A percentile compares a stretch with the other conserved stretches of the same genome.
Conservation (phyloP, 2,113 vertebrate species). For the Addax nasomaculatus region DNA sequence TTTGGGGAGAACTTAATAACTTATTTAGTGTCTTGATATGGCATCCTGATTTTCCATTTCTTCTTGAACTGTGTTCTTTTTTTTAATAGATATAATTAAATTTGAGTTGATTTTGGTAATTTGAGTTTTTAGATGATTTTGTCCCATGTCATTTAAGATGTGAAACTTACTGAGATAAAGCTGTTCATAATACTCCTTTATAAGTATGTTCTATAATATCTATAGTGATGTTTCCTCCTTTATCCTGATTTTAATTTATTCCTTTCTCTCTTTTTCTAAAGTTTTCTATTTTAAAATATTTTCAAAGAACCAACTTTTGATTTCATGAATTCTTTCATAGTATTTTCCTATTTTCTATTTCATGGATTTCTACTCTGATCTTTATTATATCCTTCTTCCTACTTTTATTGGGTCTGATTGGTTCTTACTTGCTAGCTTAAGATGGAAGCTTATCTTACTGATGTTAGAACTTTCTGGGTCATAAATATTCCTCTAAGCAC, state of each 20-base stretch:
- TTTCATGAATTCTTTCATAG: neutral
- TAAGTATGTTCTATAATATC: neutral
- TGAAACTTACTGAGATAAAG: neutral
- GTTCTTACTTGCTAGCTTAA: neutral
- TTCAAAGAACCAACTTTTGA: neutral
- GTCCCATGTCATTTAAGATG: neutral
- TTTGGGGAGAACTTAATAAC: neutral
- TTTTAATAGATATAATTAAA: neutral
- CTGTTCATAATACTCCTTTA: neutral
- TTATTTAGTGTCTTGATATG: neutral
- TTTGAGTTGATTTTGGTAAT: neutral
- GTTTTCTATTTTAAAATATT: neutral
- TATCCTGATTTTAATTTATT: neutral
- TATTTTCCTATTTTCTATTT: neutral
- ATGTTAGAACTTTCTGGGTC: neutral
- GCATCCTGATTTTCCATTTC: neutral
- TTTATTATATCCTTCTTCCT: constrained; percentile 6
- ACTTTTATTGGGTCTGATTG: neutral
- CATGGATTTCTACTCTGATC: neutral
- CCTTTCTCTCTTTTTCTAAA: neutral
- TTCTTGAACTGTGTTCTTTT: neutral
- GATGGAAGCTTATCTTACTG: neutral
- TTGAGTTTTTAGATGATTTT: constrained; percentile 23
- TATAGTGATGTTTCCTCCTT: neutral
- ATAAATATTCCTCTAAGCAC: neutral